phyloP scores from a whole-genome alignment of 2,797 vertebrate genomes.

The Urosaurus nigricauda region DNA sequence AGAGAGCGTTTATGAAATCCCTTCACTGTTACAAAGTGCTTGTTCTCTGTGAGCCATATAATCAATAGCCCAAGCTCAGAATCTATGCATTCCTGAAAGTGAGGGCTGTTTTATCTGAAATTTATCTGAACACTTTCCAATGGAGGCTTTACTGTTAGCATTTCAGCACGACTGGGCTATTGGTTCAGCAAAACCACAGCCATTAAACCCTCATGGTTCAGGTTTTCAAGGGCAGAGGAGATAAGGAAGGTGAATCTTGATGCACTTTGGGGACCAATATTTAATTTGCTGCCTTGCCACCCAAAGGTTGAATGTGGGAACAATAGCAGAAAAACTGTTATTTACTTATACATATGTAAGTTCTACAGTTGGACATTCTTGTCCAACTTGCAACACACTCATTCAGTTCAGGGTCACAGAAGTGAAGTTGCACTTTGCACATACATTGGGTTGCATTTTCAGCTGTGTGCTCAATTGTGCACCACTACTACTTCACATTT shows the following conservation, averaged over 20 bases:
- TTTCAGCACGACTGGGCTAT: fast-evolving
- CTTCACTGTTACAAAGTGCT: not conserved
- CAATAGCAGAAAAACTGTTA: no score
- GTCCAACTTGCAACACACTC: no score
- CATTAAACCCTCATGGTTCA: not conserved
- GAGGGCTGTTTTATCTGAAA: not conserved
- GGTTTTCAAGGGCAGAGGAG: not conserved
- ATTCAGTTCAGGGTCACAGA: no score
- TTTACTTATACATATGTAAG: not conserved
- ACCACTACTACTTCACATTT: no score
- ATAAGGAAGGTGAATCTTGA: not conserved
- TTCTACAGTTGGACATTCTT: no score
- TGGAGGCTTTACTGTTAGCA: conserved; percentile 20
- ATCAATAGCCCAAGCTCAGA: conserved; percentile 1
- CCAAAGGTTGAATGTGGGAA: not conserved
- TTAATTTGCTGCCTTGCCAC: not conserved
- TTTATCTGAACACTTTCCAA: conserved; percentile 27
- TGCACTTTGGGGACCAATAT: no score
- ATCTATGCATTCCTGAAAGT: not conserved
- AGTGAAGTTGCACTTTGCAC: no score
- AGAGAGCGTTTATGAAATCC: conserved; percentile 21
- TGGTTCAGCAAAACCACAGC: not conserved
- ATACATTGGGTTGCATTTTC: no score
- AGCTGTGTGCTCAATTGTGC: no score
- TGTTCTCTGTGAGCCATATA: conserved; percentile 23